phyloP scores from a whole-genome alignment of 2,797 vertebrate genomes.

The Prunella strophiata region DNA sequence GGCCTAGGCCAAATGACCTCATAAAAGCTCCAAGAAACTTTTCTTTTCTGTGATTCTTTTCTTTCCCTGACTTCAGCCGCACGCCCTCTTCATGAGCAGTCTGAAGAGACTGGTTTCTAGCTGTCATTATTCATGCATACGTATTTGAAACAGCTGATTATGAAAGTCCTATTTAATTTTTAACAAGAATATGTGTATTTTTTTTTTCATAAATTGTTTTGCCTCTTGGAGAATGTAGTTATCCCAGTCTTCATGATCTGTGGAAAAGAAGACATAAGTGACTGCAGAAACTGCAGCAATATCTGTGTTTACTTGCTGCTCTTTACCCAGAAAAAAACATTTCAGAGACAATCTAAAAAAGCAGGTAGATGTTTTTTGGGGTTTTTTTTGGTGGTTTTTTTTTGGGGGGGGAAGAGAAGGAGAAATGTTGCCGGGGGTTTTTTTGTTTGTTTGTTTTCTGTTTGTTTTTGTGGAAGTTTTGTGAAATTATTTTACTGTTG shows the following conservation, averaged over 20 bases:
- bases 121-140: conserved; percentile 2
- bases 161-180: conserved; percentile 57
- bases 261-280: background rate
- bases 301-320: background rate
- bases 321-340: background rate
- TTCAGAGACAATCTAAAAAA: background rate
- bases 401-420: background rate
- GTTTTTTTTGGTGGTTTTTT: background rate
- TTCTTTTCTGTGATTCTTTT: background rate
- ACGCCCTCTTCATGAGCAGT: background rate
- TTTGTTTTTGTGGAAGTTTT: background rate
- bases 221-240: conserved; percentile 23
- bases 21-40: background rate
- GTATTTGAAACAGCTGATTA: conserved; percentile 47
- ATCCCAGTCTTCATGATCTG: background rate
- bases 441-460: background rate
- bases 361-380: background rate
- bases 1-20: conserved; percentile 16
- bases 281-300: background rate
- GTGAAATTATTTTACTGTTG: background rate
- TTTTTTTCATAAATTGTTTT: conserved; percentile 15
- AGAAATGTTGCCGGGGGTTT: background rate
- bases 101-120: conserved; percentile 8
- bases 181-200: conserved; percentile 12
- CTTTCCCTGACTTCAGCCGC: conserved; percentile 16